Conservation (phyloP, 2,888 invertebrate species). For the Mantis religiosa region DNA sequence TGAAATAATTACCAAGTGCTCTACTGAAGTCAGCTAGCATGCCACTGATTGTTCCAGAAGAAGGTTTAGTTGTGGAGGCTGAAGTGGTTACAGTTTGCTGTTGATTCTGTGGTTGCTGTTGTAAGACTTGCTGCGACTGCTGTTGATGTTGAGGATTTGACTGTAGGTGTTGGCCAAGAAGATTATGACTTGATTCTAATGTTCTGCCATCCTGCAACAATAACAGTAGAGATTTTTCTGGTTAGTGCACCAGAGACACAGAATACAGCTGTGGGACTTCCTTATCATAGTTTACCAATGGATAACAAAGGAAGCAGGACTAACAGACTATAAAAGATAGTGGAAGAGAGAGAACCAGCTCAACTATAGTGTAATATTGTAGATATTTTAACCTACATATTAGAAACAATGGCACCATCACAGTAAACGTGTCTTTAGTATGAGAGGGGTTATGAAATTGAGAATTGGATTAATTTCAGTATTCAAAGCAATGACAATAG, state of each 20-base stretch:
- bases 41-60: conserved; percentile 43
- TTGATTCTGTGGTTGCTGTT: conserved; percentile 36
- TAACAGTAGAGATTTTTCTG: not conserved
- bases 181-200: conserved; percentile 49
- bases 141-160: conserved; percentile 32
- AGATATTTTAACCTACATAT: too few relatives aligned
- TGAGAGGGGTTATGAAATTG: too few relatives aligned
- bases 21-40: conserved; percentile 48
- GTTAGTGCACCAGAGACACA: not conserved
- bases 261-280: not conserved
- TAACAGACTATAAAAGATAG: too few relatives aligned
- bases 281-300: too few relatives aligned
- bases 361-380: too few relatives aligned
- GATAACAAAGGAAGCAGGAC: too few relatives aligned
- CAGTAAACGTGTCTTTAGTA: too few relatives aligned
- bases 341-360: too few relatives aligned
- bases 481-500: too few relatives aligned
- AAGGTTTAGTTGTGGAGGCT: conserved; percentile 27
- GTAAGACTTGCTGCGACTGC: conserved; percentile 44
- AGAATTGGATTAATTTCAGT: too few relatives aligned
- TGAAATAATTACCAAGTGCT: conserved; percentile 42
- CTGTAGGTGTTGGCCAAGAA: conserved; percentile 34
- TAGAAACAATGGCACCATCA: too few relatives aligned
- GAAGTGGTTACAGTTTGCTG: conserved; percentile 44
- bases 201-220: conserved; percentile 27